Evolutionary conservation across 2,113 vertebrate species (phyloP), one percentile per base, ranked within the genome.

Genomic region (Steatornis caripensis): DNA sequence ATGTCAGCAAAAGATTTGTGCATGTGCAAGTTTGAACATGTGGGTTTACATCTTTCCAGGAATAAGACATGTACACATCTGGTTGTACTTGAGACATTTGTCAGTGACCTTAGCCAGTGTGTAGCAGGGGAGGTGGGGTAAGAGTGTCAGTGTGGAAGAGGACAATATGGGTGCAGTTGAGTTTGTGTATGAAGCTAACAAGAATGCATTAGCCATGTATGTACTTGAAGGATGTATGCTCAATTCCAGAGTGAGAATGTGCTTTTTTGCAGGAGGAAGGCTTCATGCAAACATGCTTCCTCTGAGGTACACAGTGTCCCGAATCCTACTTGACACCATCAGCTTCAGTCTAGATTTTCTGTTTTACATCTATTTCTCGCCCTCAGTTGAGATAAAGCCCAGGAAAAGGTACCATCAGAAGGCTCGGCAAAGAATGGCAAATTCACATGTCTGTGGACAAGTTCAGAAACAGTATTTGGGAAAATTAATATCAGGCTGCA

Each of bases 291-390:
- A 54, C 36, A 58, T 57, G n/a, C 29, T 92, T 93, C 70, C 43
- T 74, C 36, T 71, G 53, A 77, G 27, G 77, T 53, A 57, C 5
- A 39, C 34, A 27, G 34, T 22, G 27, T 48, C 12, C 66, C 19
- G 30, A 86, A 26, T 43, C 41, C 32, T 49, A 53, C 29, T 66
- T 32, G 34, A 72, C 23, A 55, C 51, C 29, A 87, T 54, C 55
- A 62, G n/a, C 65, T 60, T 93, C 69, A 82, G 49, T 41, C 64
- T 84, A 94, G 60, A 15, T 89, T 91, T 92, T 84, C 71, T 55
- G 29, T 22, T 95, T 49, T 49, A 72, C 12, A 41, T 30, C 32
- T 36, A 32, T 57, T 84, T 94, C 74, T 62, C 46, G 32, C 29
- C 37, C 58, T 60, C 30, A 46, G 16, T 0, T 87, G 48, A 72